phyloP scores from a whole-genome alignment of 2,113 vertebrate species.

The Caloenas nicobarica region DNA sequence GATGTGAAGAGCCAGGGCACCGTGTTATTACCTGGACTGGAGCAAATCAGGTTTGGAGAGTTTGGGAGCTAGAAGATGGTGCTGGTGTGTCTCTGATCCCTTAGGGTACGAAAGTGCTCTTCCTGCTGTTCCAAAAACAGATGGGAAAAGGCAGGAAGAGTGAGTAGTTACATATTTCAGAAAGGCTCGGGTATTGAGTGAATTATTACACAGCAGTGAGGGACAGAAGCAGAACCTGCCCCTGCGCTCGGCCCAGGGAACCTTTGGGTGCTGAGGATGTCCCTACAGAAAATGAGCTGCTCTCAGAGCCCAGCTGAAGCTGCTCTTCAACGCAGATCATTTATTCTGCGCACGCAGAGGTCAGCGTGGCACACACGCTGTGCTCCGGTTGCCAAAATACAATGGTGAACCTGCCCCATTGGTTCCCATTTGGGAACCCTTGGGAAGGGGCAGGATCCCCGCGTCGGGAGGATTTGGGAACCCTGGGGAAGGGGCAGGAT shows the following conservation, averaged over 20 bases:
- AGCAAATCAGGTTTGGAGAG: neutral
- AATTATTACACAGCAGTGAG: neutral
- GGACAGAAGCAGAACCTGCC: neutral
- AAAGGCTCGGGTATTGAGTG: neutral
- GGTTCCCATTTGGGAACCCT: no score
- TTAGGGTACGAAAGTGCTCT: neutral
- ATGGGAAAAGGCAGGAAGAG: neutral
- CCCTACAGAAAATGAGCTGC: neutral
- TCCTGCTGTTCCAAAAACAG: neutral
- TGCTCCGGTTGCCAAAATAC: fast-evolving
- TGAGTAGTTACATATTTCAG: neutral
- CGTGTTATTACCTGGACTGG: fast-evolving
- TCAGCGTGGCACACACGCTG: fast-evolving
- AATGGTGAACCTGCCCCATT: fast-evolving
- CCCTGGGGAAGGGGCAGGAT: no score
- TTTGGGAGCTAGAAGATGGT: neutral
- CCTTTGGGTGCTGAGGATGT: fast-evolving
- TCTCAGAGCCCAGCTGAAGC: neutral
- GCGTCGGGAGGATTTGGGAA: no score
- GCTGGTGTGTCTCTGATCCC: neutral
- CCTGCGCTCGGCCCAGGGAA: neutral
- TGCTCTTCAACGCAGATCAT: fast-evolving
- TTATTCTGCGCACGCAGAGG: neutral
- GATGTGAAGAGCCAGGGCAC: neutral
- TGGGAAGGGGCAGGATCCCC: no score